Evolutionary conservation across 2,797 vertebrate genomes (phyloP).

Genomic region (Erpetoichthys calabaricus): DNA sequence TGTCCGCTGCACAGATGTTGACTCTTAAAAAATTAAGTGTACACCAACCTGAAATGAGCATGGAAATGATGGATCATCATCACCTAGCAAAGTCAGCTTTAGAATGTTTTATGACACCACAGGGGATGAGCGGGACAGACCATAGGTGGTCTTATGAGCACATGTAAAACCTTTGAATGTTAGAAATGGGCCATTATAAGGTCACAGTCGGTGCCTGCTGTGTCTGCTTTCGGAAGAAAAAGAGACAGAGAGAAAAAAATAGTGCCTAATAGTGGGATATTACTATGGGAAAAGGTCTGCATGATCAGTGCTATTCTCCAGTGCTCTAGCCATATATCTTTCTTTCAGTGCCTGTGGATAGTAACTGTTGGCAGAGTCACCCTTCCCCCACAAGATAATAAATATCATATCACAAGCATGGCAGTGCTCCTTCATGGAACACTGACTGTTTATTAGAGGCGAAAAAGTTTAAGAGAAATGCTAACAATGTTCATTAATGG

Average conservation of each 20-base stretch:
- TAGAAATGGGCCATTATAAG: conserved; percentile 33
- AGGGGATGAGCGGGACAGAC: conserved; percentile 53
- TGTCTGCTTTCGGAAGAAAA: conserved; percentile 34
- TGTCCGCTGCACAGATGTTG: conserved; percentile 29
- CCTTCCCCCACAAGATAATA: conserved; percentile 81
- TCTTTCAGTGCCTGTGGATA: conserved; percentile 44
- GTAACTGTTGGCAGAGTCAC: conserved; percentile 48
- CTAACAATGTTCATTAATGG: conserved; percentile 99
- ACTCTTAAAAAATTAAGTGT: conserved; percentile 61
- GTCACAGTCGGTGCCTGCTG: conserved; percentile 56
- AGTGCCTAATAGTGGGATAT: conserved; percentile 45
- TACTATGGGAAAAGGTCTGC: conserved; percentile 38
- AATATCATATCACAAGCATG: conserved; percentile 95
- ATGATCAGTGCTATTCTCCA: conserved; percentile 36
- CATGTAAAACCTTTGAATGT: conserved; percentile 39
- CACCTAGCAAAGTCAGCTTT: conserved; percentile 51
- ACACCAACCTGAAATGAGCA: conserved; percentile 33
- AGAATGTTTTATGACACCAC: conserved; percentile 45
- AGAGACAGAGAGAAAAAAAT: conserved; percentile 31
- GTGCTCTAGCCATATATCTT: conserved; percentile 45
- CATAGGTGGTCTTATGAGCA: conserved; percentile 40
- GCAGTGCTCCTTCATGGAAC: conserved; percentile 99
- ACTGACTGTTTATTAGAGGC: conserved; percentile 99
- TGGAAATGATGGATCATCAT: conserved; percentile 74
- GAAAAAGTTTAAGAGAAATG: conserved; percentile 98